Conservation (phyloP, 2,888 invertebrate species). For the Acronicta aceris region DNA sequence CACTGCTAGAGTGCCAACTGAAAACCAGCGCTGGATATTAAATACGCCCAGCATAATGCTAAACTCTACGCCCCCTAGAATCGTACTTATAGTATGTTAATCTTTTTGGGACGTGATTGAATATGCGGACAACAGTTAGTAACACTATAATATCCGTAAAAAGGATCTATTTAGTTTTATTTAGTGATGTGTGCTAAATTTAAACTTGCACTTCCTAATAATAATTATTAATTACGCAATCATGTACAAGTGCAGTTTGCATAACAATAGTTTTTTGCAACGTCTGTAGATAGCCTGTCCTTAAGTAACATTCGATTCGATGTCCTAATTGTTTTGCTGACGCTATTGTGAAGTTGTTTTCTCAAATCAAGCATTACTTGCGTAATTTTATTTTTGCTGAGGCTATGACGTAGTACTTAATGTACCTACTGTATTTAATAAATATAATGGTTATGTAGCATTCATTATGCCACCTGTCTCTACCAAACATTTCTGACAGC, state of each 20-base stretch:
- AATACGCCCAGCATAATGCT: no score
- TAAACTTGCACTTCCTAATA: background rate
- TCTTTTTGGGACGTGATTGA: no score
- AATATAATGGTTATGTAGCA: background rate
- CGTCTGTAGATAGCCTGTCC: background rate
- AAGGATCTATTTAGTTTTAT: no score
- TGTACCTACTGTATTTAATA: background rate
- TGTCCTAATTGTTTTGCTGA: slow-evolving; percentile 23
- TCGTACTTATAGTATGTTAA: no score
- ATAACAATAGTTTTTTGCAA: slow-evolving; percentile 15
- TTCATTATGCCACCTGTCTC: no score
- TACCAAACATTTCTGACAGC: no score
- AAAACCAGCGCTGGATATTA: no score
- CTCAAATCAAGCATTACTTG: slow-evolving; percentile 7
- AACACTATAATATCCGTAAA: no score
- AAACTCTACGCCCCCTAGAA: no score
- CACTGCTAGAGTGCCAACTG: no score
- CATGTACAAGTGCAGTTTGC: background rate
- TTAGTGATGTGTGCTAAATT: no score
- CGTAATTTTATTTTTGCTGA: background rate
- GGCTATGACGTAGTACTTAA: background rate
- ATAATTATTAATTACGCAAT: background rate
- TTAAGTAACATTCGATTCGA: background rate
- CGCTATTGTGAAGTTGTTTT: slow-evolving; percentile 11
- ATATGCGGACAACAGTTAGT: no score